Conservation (phyloP, 30 jellyfish, hydroid and myxozoan species). For the Sanderia malayensis region DNA sequence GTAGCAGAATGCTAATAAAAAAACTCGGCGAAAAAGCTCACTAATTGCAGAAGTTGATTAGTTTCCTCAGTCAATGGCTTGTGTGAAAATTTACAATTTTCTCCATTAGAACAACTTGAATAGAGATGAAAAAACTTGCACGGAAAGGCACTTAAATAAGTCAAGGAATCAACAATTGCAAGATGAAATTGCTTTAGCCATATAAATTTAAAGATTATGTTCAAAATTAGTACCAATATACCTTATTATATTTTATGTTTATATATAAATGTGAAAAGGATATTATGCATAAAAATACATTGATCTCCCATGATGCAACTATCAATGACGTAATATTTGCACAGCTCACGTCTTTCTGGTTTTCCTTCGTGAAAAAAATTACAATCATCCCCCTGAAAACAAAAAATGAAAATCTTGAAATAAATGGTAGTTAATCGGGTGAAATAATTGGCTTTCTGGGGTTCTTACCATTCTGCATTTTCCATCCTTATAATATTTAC, state of each 20-base stretch:
- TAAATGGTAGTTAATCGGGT: conserved; percentile 3
- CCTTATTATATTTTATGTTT: too few species aligned
- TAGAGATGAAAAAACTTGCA: conserved; percentile 54
- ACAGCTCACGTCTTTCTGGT: conserved; percentile 52
- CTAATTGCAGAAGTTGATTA: conserved; percentile 37
- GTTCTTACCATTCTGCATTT: conserved; percentile 41
- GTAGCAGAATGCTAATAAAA: too few species aligned
- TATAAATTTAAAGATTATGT: neutral
- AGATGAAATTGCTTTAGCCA: too few species aligned
- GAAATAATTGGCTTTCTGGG: neutral
- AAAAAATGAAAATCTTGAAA: neutral
- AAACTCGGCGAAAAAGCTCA: too few species aligned
- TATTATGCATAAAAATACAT: conserved; percentile 71
- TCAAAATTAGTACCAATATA: neutral
- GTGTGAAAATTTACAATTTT: conserved; percentile 60
- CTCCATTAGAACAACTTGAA: conserved; percentile 37
- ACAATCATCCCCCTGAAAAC: conserved; percentile 62
- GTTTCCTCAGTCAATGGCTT: conserved; percentile 60
- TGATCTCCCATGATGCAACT: conserved; percentile 40
- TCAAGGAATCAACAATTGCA: too few species aligned
- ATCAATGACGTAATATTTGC: conserved; percentile 61
- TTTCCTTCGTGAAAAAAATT: conserved; percentile 52
- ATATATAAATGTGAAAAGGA: conserved; percentile 20
- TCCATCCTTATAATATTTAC: conserved; percentile 55
- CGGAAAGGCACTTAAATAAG: conserved; percentile 49